phyloP scores from a whole-genome alignment of 2,797 vertebrate genomes.

The Linurgus olivaceus region DNA sequence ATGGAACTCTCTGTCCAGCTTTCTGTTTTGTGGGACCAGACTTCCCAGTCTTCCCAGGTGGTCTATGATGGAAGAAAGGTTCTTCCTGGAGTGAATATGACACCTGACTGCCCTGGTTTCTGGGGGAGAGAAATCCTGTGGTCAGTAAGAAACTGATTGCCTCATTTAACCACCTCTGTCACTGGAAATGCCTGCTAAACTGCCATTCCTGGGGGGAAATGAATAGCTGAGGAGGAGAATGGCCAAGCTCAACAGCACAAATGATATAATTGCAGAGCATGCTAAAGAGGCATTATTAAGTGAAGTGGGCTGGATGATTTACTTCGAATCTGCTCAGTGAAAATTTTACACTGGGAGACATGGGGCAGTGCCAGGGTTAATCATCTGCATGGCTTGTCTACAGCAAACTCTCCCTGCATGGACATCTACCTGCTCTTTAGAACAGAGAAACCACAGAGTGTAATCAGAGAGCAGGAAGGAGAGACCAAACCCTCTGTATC shows the following conservation, averaged over 20 bases:
- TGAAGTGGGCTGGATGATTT: background rate
- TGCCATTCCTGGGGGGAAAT: background rate
- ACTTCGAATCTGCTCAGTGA: background rate
- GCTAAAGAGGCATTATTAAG: background rate
- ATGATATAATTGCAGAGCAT: background rate
- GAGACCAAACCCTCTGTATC: background rate
- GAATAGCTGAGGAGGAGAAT: background rate
- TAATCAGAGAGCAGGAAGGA: background rate
- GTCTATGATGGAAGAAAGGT: background rate
- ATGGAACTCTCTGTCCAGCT: background rate
- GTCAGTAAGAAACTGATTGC: background rate
- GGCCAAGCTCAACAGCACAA: background rate
- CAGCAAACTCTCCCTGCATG: background rate
- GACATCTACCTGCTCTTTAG: background rate
- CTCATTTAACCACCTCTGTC: background rate
- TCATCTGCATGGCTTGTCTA: background rate
- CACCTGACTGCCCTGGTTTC: background rate
- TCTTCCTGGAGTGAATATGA: background rate
- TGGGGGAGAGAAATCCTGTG: background rate
- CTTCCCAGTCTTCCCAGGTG: background rate
- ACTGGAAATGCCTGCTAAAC: background rate
- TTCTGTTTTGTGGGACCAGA: background rate
- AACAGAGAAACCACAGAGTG: background rate
- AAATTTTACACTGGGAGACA: background rate
- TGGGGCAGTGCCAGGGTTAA: background rate